Percentiles rank a stretch among this genome's conserved stretches.
phyloP scores from a whole-genome alignment of 2,113 vertebrate species.

The Casuarius casuarius region DNA sequence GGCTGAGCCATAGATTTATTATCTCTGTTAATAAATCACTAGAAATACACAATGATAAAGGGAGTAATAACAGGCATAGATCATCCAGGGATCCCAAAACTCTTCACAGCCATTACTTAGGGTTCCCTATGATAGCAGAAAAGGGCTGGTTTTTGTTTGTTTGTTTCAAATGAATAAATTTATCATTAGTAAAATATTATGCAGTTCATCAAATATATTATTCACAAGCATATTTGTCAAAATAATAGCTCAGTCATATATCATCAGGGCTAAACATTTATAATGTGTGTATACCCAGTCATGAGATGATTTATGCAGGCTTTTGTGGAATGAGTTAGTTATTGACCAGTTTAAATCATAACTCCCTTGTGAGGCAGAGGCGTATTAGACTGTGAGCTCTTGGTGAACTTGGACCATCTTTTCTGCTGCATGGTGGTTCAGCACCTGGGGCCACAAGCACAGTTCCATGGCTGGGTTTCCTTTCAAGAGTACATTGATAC shows the following conservation, averaged over 20 bases:
- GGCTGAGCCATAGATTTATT: background rate
- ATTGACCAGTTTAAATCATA: slow-evolving; percentile 4
- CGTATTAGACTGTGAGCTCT: background rate
- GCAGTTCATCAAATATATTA: slow-evolving; percentile 67
- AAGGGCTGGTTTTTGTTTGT: slow-evolving; percentile 54
- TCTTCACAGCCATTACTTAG: background rate
- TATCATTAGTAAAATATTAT: slow-evolving; percentile 71
- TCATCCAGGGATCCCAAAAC: slow-evolving; percentile 25
- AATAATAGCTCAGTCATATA: slow-evolving; percentile 53
- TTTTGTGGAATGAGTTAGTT: slow-evolving; percentile 30
- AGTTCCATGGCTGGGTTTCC: background rate
- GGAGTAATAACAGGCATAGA: background rate
- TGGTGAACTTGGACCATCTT: background rate
- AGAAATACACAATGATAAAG: slow-evolving; percentile 14
- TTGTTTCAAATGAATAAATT: slow-evolving; percentile 62
- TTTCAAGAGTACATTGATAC: background rate
- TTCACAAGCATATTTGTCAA: slow-evolving; percentile 64
- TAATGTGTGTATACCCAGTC: slow-evolving; percentile 34
- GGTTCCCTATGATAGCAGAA: background rate
- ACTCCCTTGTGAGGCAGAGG: background rate
- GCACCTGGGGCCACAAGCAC: background rate
- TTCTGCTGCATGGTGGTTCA: background rate
- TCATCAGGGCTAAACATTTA: slow-evolving; percentile 55
- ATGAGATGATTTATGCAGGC: slow-evolving; percentile 32
- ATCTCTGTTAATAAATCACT: slow-evolving; percentile 4